Base-by-base conservation (phyloP, 2,113 vertebrate genomes). In the Brachyistius frenatus region DNA sequence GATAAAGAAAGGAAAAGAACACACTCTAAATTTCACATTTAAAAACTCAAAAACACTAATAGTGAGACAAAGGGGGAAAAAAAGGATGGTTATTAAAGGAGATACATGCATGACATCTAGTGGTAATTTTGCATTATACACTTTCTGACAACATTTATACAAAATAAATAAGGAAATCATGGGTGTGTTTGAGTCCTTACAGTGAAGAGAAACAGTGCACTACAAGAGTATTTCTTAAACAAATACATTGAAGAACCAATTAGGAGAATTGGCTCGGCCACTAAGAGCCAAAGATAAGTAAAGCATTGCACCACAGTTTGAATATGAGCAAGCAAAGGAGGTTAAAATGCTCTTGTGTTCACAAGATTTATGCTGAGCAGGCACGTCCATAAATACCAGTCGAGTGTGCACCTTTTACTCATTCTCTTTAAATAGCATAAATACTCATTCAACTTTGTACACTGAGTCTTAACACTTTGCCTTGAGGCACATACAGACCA, bases 41-140 rank as follows among this genome's bases (percentile, higher is more conserved):
- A 61, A 50, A 49, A 66, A 31, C 5, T 1, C 1, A 46, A 41
- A 72, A 62, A 41, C 14, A 57, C 33, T 4, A 5, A 46, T 1
- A 32, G 9, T 5, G 23, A 23, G 23, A 23, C 23, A 23, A 7
- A 44, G 49, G 2, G 54, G 1, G 60, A 37, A 4, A 44, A 23
- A 37, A 8, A 56, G 50, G 44, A 39, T 2, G 8, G 0, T 5
- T 32, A 5, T 15, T 39, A n/a, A 62, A n/a, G 6, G 50, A 36
- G 49, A 64, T 58, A 62, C 71, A 85, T 5, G 44, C 9, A 30
- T 73, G 91, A 82, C 91, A 88, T 78, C 90, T 93, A 88, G 79
- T 88, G 92, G 89, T 70, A 31, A 73, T 56, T 36, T 54, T n/a
- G 14, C 7, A 33, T 9, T 7, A 70, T 11, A 50, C 32, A 54